Conservation (phyloP, 2,113 vertebrate genomes). For the Physeter macrocephalus region DNA sequence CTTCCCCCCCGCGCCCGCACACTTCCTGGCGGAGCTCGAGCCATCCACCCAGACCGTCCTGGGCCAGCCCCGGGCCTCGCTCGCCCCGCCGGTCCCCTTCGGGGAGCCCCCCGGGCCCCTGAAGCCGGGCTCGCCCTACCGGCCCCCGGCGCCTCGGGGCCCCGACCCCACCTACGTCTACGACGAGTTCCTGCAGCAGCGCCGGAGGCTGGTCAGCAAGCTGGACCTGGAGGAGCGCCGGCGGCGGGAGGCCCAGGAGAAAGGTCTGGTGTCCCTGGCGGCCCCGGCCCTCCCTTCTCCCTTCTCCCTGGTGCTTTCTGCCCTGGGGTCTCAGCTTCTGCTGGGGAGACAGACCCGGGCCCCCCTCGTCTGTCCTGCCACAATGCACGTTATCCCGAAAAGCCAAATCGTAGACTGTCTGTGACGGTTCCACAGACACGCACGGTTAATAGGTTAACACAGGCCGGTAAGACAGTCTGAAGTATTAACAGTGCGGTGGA, state of each 20-base stretch:
- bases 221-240: constrained; percentile 95
- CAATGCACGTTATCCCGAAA: neutral
- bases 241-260: constrained; percentile 92
- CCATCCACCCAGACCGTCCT: constrained; percentile 92
- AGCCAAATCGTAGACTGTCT: neutral
- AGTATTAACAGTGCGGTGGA: constrained; percentile 49
- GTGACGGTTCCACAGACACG: neutral
- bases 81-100: constrained; percentile 83
- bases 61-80: constrained; percentile 88
- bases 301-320: no score
- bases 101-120: constrained; percentile 77
- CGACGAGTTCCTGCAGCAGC: constrained; percentile 94
- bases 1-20: constrained; percentile 83
- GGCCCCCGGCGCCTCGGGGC: constrained; percentile 74
- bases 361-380: neutral
- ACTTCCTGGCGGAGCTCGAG: constrained; percentile 93
- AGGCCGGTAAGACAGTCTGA: constrained; percentile 57
- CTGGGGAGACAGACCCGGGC: neutral
- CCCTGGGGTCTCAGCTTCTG: neutral
- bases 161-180: constrained; percentile 89
- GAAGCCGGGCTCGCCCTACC: constrained; percentile 80
- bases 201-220: constrained; percentile 93
- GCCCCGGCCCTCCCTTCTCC: neutral
- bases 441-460: constrained; percentile 54
- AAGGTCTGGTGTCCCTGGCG: constrained; percentile 81